Evolutionary conservation across 2,888 invertebrate species (phyloP), one percentile per base, ranked within the genome.

Genomic region (Seira musarum): DNA sequence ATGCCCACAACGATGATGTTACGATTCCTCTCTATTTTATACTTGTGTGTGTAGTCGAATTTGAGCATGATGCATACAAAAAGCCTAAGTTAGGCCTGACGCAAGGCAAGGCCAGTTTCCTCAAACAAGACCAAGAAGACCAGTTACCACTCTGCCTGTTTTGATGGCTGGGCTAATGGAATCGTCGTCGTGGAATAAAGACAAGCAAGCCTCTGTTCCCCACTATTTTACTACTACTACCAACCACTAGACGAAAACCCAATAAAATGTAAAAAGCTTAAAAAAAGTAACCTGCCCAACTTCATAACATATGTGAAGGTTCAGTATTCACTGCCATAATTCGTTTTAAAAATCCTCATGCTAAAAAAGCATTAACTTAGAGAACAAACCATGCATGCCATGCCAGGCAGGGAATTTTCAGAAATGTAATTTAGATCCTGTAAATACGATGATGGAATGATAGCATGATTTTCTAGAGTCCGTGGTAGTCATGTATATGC

Each of bases 201-300:
- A n/a, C n/a, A n/a, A n/a, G n/a, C n/a, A n/a, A n/a, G n/a, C n/a
- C n/a, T n/a, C n/a, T n/a, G 30, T 30, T 30, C 30, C 8, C 30
- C 30, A 5, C 30, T 30, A 30, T 8, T 30, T 8, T 2, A 30
- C 30, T 30, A 30, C 30, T 30, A 30, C 30, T 30, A 30, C 30
- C 30, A n/a, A 30, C 30, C 8, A 5, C 30, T 30, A 40, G 6
- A 40, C 40, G 13, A 5, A 13, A 40, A 40, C 49, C 3, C 13
- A 5, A 40, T 40, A 13, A 40, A 40, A 40, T 49, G 49, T 64
- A 64, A 64, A 64, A 19, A n/a, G 19, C 25, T n/a, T 49, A 10
- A 64, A 64, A 61, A 64, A 64, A 64, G 24, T 61, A 64, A 64
- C 64, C 64, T 64, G 64, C 64, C 13, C 64, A 64, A 64, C 30